Percentiles rank a stretch among this genome's conserved stretches.
These are phyloP conservation scores for Philonicus albiceps DNA, from an alignment of 2,888 invertebrate species.

Conservation along the genomic window DNA sequence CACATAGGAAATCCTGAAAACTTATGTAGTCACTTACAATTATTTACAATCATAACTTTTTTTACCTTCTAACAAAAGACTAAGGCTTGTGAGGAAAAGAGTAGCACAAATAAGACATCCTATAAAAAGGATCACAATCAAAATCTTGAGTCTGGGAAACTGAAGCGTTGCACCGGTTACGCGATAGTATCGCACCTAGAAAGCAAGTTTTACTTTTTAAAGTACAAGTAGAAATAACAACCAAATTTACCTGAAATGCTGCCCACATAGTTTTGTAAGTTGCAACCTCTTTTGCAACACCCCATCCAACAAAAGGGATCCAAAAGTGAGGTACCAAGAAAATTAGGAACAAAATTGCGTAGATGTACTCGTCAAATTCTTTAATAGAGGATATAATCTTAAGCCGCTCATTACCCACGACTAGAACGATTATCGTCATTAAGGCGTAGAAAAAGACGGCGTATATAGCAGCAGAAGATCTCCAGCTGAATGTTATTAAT, in stretches of 20 bases:
- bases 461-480: constrained; percentile 69
- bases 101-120: constrained; percentile 71
- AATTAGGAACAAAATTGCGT: constrained; percentile 68
- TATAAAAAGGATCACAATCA: constrained; percentile 70
- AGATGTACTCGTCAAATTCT: constrained; percentile 74
- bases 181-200: constrained; percentile 67
- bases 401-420: constrained; percentile 70
- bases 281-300: constrained; percentile 73
- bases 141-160: constrained; percentile 69
- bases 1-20: constrained; percentile 68
- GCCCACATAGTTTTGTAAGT: constrained; percentile 76
- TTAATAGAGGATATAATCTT: constrained; percentile 68
- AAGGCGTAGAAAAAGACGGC: constrained; percentile 70
- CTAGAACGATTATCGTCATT: constrained; percentile 67
- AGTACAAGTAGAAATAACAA: no score
- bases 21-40: neutral
- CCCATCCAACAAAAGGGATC: constrained; percentile 73
- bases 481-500: constrained; percentile 70
- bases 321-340: constrained; percentile 44
- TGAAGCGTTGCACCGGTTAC: constrained; percentile 69
- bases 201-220: neutral
- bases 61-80: constrained; percentile 66
- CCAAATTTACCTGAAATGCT: constrained; percentile 68
- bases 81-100: constrained; percentile 69
- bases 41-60: neutral